These are phyloP conservation scores for Neoniphon sammara DNA, from an alignment of 2,797 vertebrate genomes.

Conservation along the genomic window DNA sequence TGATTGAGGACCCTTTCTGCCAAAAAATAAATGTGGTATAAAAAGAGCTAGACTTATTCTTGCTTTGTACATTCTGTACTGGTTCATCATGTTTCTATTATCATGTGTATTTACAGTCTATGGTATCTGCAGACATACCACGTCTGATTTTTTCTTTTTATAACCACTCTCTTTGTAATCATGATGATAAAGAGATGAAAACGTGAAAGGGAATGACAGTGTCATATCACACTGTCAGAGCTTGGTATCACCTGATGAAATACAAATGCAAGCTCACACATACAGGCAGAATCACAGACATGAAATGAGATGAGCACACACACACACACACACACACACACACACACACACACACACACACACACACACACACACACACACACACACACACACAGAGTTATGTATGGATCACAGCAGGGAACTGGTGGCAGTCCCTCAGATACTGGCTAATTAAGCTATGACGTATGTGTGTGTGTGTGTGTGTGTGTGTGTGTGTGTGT, in stretches of 20 bases:
- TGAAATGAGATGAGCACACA: too few relatives aligned
- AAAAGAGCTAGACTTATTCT: not conserved
- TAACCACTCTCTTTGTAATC: too few relatives aligned
- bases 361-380: slow-evolving; percentile 1
- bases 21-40: slow-evolving; percentile 6
- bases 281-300: not conserved
- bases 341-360: slow-evolving; percentile 10
- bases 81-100: too few relatives aligned
- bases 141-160: too few relatives aligned
- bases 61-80: too few relatives aligned
- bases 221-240: not conserved
- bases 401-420: not conserved
- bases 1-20: too few relatives aligned
- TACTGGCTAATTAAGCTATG: slow-evolving; percentile 31
- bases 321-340: slow-evolving; percentile 9
- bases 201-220: not conserved
- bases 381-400: slow-evolving; percentile 6
- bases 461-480: slow-evolving; percentile 10
- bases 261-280: not conserved
- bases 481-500: not conserved
- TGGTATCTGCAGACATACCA: not conserved
- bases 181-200: not conserved
- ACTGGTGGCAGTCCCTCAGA: not conserved
- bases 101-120: too few relatives aligned
- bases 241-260: not conserved